phyloP scores from a whole-genome alignment of 2,113 vertebrate species.

The Tachycineta bicolor region DNA sequence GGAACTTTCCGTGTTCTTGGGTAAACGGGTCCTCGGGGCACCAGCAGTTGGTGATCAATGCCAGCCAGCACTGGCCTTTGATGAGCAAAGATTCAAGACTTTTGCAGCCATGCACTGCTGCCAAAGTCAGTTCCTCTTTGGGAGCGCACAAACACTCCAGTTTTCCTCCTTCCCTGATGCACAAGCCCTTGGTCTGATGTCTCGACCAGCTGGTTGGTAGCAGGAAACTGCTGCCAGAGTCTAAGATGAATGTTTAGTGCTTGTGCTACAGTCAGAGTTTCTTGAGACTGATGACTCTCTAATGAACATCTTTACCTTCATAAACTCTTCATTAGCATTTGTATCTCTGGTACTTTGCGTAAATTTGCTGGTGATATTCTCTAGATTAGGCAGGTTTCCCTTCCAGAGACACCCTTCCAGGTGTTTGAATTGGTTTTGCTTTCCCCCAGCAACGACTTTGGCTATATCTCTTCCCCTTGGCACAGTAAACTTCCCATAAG shows the following conservation, averaged over 20 bases:
- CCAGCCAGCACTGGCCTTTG: not conserved
- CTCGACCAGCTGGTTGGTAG: rapidly evolving
- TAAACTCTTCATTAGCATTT: not conserved
- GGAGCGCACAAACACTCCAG: no score
- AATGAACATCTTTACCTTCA: not conserved
- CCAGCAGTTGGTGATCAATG: rapidly evolving
- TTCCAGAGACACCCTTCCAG: not conserved
- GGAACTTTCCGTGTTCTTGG: rapidly evolving
- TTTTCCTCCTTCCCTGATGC: not conserved
- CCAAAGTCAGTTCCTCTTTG: not conserved
- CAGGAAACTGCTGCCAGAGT: not conserved
- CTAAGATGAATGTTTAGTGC: not conserved
- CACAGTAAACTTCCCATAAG: no score
- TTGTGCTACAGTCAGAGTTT: not conserved
- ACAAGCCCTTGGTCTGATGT: not conserved
- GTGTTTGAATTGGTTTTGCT: not conserved
- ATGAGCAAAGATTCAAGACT: not conserved
- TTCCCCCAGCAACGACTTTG: not conserved
- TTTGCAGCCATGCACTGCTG: not conserved
- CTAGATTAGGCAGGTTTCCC: not conserved
- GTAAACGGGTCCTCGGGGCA: not conserved
- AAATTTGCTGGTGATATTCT: not conserved
- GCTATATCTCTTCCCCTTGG: not conserved
- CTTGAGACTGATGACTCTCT: not conserved
- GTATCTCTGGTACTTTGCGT: not conserved